Evolutionary conservation across 2,113 vertebrate genomes (phyloP), one percentile per base, ranked within the genome.

Genomic region (Xiphophorus couchianus): DNA sequence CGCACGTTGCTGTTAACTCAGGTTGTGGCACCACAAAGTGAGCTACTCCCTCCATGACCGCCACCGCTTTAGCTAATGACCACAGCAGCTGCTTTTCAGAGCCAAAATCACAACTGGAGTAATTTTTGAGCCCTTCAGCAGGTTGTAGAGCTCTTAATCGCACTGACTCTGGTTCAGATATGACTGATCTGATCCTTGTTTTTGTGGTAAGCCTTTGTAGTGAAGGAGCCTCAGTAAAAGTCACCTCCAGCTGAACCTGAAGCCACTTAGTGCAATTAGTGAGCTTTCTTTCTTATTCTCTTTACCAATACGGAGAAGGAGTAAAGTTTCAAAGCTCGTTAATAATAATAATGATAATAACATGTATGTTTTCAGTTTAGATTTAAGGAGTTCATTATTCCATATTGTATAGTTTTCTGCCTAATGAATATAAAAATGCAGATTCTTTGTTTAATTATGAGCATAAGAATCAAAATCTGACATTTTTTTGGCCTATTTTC

Each of bases 71-170:
- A 54, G 6, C 5, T 54, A 54, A 54, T 22, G 22, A 54, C 51
- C 22, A 54, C 51, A 54, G 51, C 19, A 54, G 51, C 17, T 25
- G 22, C 77, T 66, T 31, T 72, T 60, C 66, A 33, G 30, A 64
- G 11, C 19, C 29, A 33, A 33, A 64, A 33, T 31, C 62, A 33
- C 35, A 35, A 65, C 8, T 22, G 11, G 31, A 17, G 1, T 10
- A 31, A 33, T 22, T 28, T 28, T 77, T 69, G n/a, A 75, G 80
- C 78, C 58, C 66, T 80, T 15, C 82, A 77, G 83, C 81, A 90
- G 74, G 54, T 69, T 88, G 74, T 76, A 66, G 67, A 29, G 61
- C 28, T 62, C 29, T 64, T 31, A 31, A 31, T 64, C 62, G 33
- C 29, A 33, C 29, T 31, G 62, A 17, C 62, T 8, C 51, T 54